These are phyloP conservation scores for Drosophila leonis DNA, from an alignment of 2,888 invertebrate species.

Conservation along the genomic window DNA sequence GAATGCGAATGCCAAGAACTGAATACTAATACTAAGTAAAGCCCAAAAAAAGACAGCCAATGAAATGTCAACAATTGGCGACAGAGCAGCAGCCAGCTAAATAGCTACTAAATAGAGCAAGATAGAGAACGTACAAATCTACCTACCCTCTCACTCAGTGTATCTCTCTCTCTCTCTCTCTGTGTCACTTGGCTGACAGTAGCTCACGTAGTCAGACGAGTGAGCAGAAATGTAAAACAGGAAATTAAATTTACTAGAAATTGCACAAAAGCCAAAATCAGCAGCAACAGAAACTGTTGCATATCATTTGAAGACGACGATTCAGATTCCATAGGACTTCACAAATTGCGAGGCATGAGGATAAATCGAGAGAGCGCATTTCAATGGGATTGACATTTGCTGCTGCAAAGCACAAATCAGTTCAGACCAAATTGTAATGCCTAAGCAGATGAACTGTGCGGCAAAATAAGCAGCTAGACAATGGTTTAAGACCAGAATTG, in stretches of 20 bases:
- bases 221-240: constrained; percentile 64
- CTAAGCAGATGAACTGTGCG: constrained; percentile 3
- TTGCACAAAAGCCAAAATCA: constrained; percentile 53
- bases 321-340: neutral
- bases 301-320: constrained; percentile 23
- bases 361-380: neutral
- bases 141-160: neutral
- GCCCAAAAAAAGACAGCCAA: constrained; percentile 47
- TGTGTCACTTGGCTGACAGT: neutral
- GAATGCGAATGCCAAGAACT: constrained; percentile 44
- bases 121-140: neutral
- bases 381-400: constrained; percentile 16
- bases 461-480: constrained; percentile 2
- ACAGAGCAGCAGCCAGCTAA: constrained; percentile 19
- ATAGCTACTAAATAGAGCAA: constrained; percentile 20
- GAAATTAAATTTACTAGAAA: constrained; percentile 77
- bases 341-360: constrained; percentile 21
- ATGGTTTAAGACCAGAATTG: neutral
- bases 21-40: constrained; percentile 51
- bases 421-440: neutral
- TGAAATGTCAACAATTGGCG: constrained; percentile 50
- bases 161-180: neutral
- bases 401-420: constrained; percentile 10
- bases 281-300: constrained; percentile 44
- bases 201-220: constrained; percentile 24